Evolutionary conservation across 2,888 invertebrate species (phyloP).

Genomic region (Drosophila siamana): DNA sequence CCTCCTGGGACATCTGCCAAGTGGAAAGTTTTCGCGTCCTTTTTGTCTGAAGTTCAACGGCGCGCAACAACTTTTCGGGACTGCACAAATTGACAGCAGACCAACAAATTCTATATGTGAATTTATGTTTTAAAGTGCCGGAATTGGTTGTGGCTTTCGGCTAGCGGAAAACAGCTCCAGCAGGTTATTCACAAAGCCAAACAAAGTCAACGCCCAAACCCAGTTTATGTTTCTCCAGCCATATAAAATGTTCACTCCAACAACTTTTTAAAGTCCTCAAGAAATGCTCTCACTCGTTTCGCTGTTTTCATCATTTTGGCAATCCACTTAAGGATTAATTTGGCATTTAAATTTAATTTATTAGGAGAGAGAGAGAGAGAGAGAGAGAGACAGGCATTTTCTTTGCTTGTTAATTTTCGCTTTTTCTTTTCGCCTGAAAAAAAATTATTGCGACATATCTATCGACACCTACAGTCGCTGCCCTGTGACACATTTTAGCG

Average conservation of each 20-base stretch:
- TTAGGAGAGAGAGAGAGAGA: neutral
- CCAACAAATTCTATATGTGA: conserved; percentile 38
- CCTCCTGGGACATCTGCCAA: conserved; percentile 61
- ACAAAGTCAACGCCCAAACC: conserved; percentile 32
- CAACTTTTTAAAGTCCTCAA: conserved; percentile 17
- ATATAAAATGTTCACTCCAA: conserved; percentile 38
- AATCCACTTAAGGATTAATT: conserved; percentile 16
- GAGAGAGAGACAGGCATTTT: neutral
- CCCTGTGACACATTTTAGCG: conserved; percentile 13
- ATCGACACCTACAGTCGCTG: conserved; percentile 7
- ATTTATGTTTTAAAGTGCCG: conserved; percentile 47
- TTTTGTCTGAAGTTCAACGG: conserved; percentile 69
- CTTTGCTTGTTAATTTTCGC: neutral
- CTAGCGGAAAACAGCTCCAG: conserved; percentile 20
- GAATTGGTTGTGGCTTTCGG: conserved; percentile 21
- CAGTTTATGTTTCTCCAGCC: conserved; percentile 20
- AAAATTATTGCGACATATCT: conserved; percentile 18
- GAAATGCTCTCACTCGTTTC: conserved; percentile 5
- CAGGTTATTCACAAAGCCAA: conserved; percentile 29
- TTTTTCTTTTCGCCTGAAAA: neutral
- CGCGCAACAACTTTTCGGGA: conserved; percentile 69
- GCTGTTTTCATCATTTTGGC: conserved; percentile 24
- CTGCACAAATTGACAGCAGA: conserved; percentile 56
- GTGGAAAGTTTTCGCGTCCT: conserved; percentile 67
- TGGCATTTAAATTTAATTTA: conserved; percentile 15